These are phyloP conservation scores for Lordiphosa andalusiaca DNA, from an alignment of 2,888 invertebrate genomes.

Conservation along the genomic window DNA sequence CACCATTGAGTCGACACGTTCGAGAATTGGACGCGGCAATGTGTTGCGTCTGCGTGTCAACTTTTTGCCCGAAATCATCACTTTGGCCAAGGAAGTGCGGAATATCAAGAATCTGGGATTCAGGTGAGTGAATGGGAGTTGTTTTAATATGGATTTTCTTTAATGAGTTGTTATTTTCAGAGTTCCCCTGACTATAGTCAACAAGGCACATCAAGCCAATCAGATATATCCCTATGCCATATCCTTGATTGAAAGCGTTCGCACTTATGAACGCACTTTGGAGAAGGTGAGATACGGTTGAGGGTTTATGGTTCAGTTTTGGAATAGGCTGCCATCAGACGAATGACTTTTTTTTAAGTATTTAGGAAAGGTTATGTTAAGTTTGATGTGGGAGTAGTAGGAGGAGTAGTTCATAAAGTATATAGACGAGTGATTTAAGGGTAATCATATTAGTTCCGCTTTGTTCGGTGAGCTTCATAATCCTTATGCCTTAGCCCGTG, in stretches of 20 bases:
- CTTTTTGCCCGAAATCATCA: conserved; percentile 98
- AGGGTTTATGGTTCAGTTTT: not conserved
- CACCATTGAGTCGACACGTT: conserved; percentile 90
- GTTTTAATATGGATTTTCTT: not conserved
- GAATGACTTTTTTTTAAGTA: not conserved
- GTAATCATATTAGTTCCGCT: no score
- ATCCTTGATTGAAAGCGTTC: conserved; percentile 97
- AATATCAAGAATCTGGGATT: conserved; percentile 97
- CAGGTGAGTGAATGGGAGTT: conserved; percentile 80
- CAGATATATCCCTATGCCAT: conserved; percentile 99
- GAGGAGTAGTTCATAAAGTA: no score
- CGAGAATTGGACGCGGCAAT: conserved; percentile 89
- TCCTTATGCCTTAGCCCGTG: no score
- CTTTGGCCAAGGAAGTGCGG: conserved; percentile 98
- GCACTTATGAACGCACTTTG: conserved; percentile 97
- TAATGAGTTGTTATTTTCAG: conserved; percentile 81
- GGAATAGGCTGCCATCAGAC: conserved; percentile 3
- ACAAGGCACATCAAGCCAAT: conserved; percentile 99
- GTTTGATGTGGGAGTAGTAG: no score
- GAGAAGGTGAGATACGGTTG: conserved; percentile 89
- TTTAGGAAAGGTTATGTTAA: no score
- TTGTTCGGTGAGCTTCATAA: no score
- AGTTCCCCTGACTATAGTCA: conserved; percentile 98
- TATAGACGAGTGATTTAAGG: no score
- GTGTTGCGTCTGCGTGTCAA: conserved; percentile 95